These are phyloP conservation scores for Guaruba guarouba DNA, from an alignment of 2,113 vertebrate species.

Conservation along the genomic window DNA sequence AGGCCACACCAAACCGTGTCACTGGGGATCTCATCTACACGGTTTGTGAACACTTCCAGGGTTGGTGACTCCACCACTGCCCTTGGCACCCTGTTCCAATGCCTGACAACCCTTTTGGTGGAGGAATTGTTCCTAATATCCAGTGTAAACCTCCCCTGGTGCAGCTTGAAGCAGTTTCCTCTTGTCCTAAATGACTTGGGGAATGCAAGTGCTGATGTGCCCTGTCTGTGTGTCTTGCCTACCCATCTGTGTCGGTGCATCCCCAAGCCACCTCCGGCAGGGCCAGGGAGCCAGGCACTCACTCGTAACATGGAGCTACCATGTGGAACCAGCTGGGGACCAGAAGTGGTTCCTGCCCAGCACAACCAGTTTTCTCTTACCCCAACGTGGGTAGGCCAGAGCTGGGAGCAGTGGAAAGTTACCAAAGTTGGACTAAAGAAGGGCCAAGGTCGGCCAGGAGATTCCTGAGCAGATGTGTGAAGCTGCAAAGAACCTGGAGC, in stretches of 20 bases:
- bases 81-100: not conserved
- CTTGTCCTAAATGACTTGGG: not conserved
- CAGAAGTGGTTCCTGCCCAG: slow-evolving; percentile 50
- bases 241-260: fast-evolving
- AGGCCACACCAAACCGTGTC: not conserved
- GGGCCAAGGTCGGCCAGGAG: slow-evolving; percentile 60
- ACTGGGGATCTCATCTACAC: not conserved
- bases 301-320: not conserved
- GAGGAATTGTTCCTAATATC: not conserved
- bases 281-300: not conserved
- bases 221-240: not conserved
- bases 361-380: slow-evolving; percentile 66
- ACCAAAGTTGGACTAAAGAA: slow-evolving; percentile 24
- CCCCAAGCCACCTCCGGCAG: not conserved
- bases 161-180: not conserved
- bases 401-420: slow-evolving; percentile 57
- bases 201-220: not conserved
- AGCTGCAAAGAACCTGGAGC: slow-evolving; percentile 36
- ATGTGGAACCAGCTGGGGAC: slow-evolving; percentile 35
- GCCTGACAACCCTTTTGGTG: not conserved
- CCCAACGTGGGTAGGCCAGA: not conserved
- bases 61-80: not conserved
- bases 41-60: not conserved
- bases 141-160: not conserved
- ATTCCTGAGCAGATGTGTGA: not conserved